phyloP scores from a whole-genome alignment of 2,797 vertebrate species.

The Onychomys torridus region DNA sequence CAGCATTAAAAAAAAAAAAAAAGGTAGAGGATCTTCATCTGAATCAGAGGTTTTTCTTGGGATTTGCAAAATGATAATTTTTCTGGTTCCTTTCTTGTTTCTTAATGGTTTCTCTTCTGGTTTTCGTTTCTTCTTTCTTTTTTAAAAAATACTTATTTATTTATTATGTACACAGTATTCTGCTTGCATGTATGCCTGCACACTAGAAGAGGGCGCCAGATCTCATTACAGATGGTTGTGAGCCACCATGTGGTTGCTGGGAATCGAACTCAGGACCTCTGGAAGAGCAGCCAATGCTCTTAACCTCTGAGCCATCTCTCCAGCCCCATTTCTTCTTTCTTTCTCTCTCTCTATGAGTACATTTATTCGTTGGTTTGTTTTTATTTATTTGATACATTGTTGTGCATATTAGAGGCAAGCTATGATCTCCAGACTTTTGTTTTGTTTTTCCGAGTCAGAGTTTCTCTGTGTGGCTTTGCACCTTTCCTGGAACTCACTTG shows the following conservation, averaged over 20 bases:
- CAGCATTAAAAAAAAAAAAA: not conserved
- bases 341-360: not conserved
- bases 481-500: too few species aligned
- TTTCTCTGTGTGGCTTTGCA: too few species aligned
- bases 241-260: too few species aligned
- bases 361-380: not conserved
- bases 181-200: too few species aligned
- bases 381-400: not conserved
- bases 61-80: not conserved
- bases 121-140: not conserved
- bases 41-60: not conserved
- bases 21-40: not conserved
- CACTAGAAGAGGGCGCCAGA: too few species aligned
- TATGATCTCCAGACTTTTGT: not conserved
- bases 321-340: not conserved
- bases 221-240: too few species aligned
- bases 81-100: not conserved
- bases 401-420: not conserved
- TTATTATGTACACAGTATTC: too few species aligned
- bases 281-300: too few species aligned
- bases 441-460: too few species aligned
- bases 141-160: too few species aligned
- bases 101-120: not conserved
- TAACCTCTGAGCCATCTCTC: too few species aligned
- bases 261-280: too few species aligned